Evolutionary conservation across 2,797 vertebrate species (phyloP), one percentile per base, ranked within the genome.

Genomic region (Paramormyrops hopkinsi): DNA sequence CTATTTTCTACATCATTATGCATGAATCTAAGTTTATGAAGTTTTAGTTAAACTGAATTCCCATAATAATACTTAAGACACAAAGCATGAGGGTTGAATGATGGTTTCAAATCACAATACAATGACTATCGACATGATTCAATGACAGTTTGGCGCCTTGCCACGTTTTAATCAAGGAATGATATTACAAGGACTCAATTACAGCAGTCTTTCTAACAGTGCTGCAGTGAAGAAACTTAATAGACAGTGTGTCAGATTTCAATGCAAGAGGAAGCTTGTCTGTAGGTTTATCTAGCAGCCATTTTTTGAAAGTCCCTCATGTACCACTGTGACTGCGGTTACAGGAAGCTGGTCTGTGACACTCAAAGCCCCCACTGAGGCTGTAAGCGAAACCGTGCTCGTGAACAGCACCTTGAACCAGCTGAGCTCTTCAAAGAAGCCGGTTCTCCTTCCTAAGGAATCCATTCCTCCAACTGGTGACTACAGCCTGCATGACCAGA

Each of bases 381-480:
- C 82, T 8, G 25, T 41, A 48, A 89, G 54, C 6, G 14, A 50
- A 22, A 17, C 9, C 9, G 2, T n/a, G 50, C 4, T 76, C 17
- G 11, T 84, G 37, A n/a, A 29, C 9, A 25, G 25, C 12, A n/a
- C 53, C n/a, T 54, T 41, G 25, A 25, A 7, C 59, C 5, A 37
- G 2, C 87, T 89, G 22, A 12, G 7, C 54, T 62, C 88, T 53
- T 50, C 85, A 88, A 8, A 89, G 89, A 88, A 0, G 14, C 93
- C 93, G 0, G 89, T 89, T 48, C 92, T 95, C 69, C 92, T 93
- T 88, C 93, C 93, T 33, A 91, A 90, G 17, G 92, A 94, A 59
- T 79, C 91, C 0, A 0, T 0, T 1, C 95, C 95, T 2, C 89
- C 8, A 12, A 29, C 90, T 93, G 93, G 88, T 46, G 92, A 56